Evolutionary conservation across 2,797 vertebrate genomes (phyloP), one percentile per base, ranked within the genome.

Genomic region (Chaetodon trifasciatus): DNA sequence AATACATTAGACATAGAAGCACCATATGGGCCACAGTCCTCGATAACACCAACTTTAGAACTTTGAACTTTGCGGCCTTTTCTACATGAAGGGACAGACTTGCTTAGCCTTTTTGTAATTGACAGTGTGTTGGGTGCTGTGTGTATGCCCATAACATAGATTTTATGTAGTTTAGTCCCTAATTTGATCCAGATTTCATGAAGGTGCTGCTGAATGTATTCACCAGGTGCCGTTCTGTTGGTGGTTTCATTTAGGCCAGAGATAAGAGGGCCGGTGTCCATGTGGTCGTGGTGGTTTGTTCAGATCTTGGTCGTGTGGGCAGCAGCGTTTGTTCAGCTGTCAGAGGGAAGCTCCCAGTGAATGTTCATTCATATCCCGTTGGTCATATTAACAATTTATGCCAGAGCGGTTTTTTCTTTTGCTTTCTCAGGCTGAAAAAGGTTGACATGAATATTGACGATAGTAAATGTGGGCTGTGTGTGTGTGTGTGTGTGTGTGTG

Each of bases 371-470:
- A 81, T 61, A 83, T 88, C 78, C 67, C 42, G 50, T 62, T 56
- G 76, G 35, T 82, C 74, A 55, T 81, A 83, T 88, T 85, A 89
- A 88, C 70, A 61, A 82, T 89, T 89, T 74, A 89, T 83, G 64
- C 67, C 73, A 65, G 74, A 75, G 39, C 39, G 15, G 10, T 73
- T 76, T 71, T 68, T 37, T 58, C 4, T 23, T 53, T 47, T 40
- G 24, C 79, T 82, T 84, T 78, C 71, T 79, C 75, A 37, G 74
- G 74, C 83, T 75, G 40, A 83, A 87, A 86, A 76, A 72, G 63
- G 80, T 84, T 67, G 71, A 82, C 82, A 79, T 89, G 79, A 82
- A 89, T 84, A 81, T 82, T 74, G 71, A 78, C 37, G 64, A 83
- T 52, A 57, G 21, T 39, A 83, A 76, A 79, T 64, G 47, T 56